Base-by-base conservation (phyloP, 1,140 invertebrate species). In the Lepidurus packardi region DNA sequence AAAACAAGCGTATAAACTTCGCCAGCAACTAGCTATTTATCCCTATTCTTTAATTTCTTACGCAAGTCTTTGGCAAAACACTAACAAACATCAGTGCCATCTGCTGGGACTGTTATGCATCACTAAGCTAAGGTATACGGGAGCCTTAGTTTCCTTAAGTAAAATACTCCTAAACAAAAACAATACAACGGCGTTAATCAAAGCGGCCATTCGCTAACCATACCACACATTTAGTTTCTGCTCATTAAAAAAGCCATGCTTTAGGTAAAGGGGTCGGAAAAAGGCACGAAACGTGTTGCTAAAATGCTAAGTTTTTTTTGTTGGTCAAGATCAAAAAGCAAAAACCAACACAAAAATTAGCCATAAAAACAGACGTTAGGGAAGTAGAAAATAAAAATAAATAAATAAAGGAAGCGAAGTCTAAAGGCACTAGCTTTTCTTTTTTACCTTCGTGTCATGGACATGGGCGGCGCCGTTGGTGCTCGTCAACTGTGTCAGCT, bases 401-500 rank as follows among this genome's bases (percentile, higher is more conserved):
- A n/a, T n/a, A 21, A 45, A 41, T 47, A 75, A 24, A 7, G 25
- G 21, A 75, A 43, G 44, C 74, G 24, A 53, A 53, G 53, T 25
- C 73, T 74, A 44, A 43, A 73, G 24, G 34, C 34, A 34, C 34
- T 34, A n/a, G 78, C 73, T 74, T 78, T 43, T 47, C 73, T 74
- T 74, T 78, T 43, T 44, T 65, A 65, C 53, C 53, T 65, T 13
- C 53, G 53, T 65, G 8, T 65, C 53, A 65, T 65, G 53, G 53
- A 80, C 79, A 73, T 80, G 78, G 41, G 43, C 53, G 53, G 53
- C 53, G 13, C 53, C 53, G 53, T 65, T 65, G 53, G 53, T 65
- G 53, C 13, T 65, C 10, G 78, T 73, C 78, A 78, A 75, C 78
- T 82, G 81, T 73, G 80, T 82, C 21, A 91, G 83, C 80, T 90